Conservation (phyloP, 35 echinoderm and acorn worm genomes). For the Diadema setosum region DNA sequence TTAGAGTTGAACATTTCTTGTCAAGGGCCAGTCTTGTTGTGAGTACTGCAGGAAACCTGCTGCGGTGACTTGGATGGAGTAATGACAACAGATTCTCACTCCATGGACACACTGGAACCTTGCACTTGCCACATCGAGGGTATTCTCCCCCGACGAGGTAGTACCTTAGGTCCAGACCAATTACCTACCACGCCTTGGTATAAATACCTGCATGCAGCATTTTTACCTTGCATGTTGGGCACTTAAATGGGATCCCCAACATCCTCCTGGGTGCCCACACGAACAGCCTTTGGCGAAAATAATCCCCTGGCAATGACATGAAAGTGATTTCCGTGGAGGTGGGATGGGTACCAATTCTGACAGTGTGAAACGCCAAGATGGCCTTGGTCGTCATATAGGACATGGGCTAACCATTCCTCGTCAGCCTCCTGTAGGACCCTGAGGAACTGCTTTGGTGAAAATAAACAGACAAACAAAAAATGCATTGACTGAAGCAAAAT, state of each 20-base stretch:
- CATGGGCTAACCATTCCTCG: neutral
- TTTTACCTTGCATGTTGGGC: neutral
- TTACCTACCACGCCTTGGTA: constrained; percentile 31
- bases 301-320: neutral
- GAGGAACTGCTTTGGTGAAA: constrained; percentile 8
- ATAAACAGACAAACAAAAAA: no score
- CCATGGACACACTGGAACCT: constrained; percentile 28
- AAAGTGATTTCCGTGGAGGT: neutral
- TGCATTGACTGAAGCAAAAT: no score
- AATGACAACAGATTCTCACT: neutral
- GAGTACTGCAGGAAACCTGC: neutral
- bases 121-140: neutral
- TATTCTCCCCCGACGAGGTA: constrained; percentile 39
- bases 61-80: neutral
- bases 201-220: constrained; percentile 26
- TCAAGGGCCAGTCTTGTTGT: neutral
- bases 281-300: constrained; percentile 23
- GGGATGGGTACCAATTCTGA: constrained; percentile 2
- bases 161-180: constrained; percentile 11
- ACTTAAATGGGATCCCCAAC: constrained; percentile 34
- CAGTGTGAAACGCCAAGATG: neutral
- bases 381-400: neutral
- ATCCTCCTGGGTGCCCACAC: constrained; percentile 41
- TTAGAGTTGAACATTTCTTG: neutral
- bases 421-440: neutral